Conservation (phyloP, 2,797 vertebrate species). For the Paratrypauchen microcephalus region DNA sequence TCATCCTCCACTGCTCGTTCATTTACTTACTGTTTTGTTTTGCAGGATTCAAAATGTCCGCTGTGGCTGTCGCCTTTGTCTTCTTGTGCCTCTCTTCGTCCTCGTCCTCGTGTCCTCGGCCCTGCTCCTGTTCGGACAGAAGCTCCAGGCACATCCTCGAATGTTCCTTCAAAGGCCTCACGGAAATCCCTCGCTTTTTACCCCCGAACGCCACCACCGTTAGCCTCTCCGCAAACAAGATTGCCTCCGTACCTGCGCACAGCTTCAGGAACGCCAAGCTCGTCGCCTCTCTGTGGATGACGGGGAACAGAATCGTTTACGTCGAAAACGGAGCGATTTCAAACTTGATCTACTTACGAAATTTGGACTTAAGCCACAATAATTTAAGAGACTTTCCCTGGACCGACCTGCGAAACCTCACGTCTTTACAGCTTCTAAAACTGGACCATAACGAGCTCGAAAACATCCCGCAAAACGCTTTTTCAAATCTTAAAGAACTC, state of each 20-base stretch:
- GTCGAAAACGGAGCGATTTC: conserved; percentile 82
- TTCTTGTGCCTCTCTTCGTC: conserved; percentile 60
- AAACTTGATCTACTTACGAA: conserved; percentile 82
- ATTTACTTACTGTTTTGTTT: conserved; percentile 19
- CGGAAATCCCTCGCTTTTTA: conserved; percentile 80
- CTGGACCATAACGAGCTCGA: conserved; percentile 93
- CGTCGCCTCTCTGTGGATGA: conserved; percentile 90
- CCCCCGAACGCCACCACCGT: conserved; percentile 86
- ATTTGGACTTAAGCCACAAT: conserved; percentile 94
- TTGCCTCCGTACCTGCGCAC: conserved; percentile 74
- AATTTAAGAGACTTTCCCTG: conserved; percentile 89
- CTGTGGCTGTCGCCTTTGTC: conserved; percentile 56
- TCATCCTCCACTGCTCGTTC: no score
- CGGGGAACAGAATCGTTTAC: conserved; percentile 83
- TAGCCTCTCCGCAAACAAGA: conserved; percentile 89
- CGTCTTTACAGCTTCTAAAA: conserved; percentile 86
- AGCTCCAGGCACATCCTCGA: conserved; percentile 83
- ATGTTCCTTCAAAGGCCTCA: conserved; percentile 88
- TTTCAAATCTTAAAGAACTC: conserved; percentile 84
- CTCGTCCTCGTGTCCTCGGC: conserved; percentile 82
- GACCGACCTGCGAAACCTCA: conserved; percentile 89
- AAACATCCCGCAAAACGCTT: conserved; percentile 83
- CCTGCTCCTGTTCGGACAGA: conserved; percentile 86
- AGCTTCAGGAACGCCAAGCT: conserved; percentile 83
- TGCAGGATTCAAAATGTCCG: conserved; percentile 77